Base-by-base conservation (phyloP, 2,113 vertebrate species). In the Fulmarus glacialis region DNA sequence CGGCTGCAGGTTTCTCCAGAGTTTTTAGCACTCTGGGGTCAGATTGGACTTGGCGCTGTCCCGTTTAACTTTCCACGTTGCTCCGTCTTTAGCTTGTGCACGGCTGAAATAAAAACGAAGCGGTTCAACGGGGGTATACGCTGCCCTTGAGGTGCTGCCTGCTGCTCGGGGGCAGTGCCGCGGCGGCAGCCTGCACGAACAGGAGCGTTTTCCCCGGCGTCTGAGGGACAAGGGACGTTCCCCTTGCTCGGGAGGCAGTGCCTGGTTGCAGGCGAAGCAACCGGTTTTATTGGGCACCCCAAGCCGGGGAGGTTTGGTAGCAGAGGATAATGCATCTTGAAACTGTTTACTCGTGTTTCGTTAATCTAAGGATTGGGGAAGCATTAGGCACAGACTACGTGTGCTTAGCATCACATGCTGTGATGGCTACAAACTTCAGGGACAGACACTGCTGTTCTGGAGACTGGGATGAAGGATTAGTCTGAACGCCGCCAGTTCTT, bases 51-150 rank as follows among this genome's bases (percentile, higher is more conserved):
- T 5, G 70, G 3, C 11, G 17, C 60, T 15, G 60, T 64, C 73
- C 78, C 64, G 45, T 14, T 30, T 24, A 43, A 16, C 19, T 73
- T 7, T 19, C 13, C 5, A 2, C 1, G 60, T 34, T 6, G 64
- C 36, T 66, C 17, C 26, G 55, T 59, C 47, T 42, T 3, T 19
- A 45, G 18, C 18, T 45, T 2, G 52, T 4, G 34, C 34, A 0
- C 0, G 38, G 45, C 59, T 5, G 4, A 15, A 24, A 6, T 3
- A 3, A 6, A 8, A 3, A 0, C 1, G 53, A 11, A 18, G 87
- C 23, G 4, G 82, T 0, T 23, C 15, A 2, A 4, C 48, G 0
- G 59, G 4, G 58, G 17, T 8, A 9, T 0, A 5, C 43, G 43
- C 59, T 40, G 87, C 56, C 80, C 81, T 15, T 6, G 43, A 21